These are phyloP conservation scores for Leptopilina drosophilae DNA, from an alignment of 2,888 invertebrate genomes.

Conservation along the genomic window DNA sequence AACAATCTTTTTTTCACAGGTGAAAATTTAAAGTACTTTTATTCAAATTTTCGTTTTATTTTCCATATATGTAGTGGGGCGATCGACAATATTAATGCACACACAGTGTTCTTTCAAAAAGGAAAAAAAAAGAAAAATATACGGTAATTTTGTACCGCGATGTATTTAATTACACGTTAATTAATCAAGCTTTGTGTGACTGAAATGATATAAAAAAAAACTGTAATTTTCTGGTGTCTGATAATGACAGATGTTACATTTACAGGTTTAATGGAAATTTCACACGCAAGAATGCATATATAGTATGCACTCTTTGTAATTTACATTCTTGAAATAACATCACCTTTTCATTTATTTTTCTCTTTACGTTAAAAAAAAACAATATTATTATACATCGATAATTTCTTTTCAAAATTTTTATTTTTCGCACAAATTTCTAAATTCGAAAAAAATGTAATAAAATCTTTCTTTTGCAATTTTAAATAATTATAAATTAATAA, in stretches of 20 bases:
- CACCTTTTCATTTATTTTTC: background rate
- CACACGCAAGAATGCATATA: conserved; percentile 35
- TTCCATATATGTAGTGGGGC: background rate
- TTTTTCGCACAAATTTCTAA: no score
- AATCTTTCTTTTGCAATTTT: no score
- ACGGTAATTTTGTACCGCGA: background rate
- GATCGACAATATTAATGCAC: background rate
- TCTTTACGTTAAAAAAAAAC: background rate
- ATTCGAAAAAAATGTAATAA: no score
- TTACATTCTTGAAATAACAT: conserved; percentile 30
- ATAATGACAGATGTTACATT: conserved; percentile 23
- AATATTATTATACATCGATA: no score
- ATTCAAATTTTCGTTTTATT: no score
- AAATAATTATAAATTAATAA: no score
- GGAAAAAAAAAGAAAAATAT: background rate
- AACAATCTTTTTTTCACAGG: no score
- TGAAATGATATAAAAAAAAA: conserved; percentile 5
- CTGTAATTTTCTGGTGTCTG: conserved; percentile 31
- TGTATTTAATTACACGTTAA: conserved; percentile 8
- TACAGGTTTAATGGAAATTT: conserved; percentile 37
- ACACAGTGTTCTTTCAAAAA: background rate
- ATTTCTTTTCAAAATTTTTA: no score
- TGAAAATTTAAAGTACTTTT: no score
- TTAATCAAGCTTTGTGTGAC: conserved; percentile 20
- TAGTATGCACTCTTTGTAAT: conserved; percentile 2